Base-by-base conservation (phyloP, 2,888 invertebrate species). In the Drosophila leonis region DNA sequence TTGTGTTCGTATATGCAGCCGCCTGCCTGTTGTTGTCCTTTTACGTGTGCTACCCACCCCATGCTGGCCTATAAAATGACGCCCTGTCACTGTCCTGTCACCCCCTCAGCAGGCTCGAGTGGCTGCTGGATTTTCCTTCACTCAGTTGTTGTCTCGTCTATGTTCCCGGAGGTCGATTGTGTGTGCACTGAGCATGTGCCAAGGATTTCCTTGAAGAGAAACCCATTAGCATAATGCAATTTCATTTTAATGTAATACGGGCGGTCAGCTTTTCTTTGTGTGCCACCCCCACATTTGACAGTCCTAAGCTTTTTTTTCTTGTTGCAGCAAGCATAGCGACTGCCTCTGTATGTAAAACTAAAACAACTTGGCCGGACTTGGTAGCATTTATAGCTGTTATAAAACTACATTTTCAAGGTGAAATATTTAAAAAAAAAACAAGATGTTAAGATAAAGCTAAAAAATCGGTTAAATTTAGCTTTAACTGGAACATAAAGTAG, bases 131-230 rank as follows among this genome's bases (percentile, higher is more conserved):
- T 67, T 67, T 73, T 62, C 55, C 63, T 60, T 63, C 66, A 39
- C 52, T 55, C 31, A 64, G 33, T 52, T 39, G 13, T n/a, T 31
- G 55, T 59, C 52, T 70, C 42, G 64, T 52, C 44, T 46, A 31
- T 42, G 52, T 65, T 52, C 59, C 52, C 46, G 57, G 86, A 83
- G 83, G 86, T 81, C 83, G 73, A 70, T 73, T 68, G 72, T 75
- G 57, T 65, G 44, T 66, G 60, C 64, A 64, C 55, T 54, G 41
- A 65, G 72, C 48, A 24, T 62, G 51, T 48, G 71, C 20, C 76
- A 70, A 78, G 75, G 75, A 42, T 65, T 49, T 29, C 44, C 52
- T 51, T 62, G 12, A 44, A 42, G 57, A 35, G 20, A 48, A 46
- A 42, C 37, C n/a, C 56, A 83, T 83, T 75, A 78, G 62, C 74